These are phyloP conservation scores for Pelobates fuscus DNA, from an alignment of 2,113 vertebrate genomes.

Conservation along the genomic window DNA sequence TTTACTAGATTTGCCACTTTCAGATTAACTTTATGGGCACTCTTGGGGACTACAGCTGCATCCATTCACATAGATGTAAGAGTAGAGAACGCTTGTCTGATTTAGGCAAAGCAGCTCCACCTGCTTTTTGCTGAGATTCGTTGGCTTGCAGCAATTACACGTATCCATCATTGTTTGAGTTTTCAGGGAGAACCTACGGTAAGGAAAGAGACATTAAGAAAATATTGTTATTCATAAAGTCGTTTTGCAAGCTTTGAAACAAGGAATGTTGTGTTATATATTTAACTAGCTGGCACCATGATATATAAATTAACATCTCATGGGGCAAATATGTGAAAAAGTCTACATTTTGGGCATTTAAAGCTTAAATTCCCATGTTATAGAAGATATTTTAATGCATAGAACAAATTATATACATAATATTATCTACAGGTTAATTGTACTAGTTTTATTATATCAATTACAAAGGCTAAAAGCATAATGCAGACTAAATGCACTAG, in stretches of 20 bases:
- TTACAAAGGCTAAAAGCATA: too few relatives aligned
- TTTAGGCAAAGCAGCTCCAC: background rate
- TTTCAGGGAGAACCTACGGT: background rate
- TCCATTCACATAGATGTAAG: background rate
- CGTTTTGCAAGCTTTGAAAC: background rate
- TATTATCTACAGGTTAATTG: too few relatives aligned
- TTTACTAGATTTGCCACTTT: background rate
- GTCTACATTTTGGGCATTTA: background rate
- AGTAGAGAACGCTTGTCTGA: background rate
- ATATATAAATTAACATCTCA: too few relatives aligned
- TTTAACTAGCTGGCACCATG: too few relatives aligned
- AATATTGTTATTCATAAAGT: background rate
- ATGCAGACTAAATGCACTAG: too few relatives aligned
- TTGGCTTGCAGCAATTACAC: conserved; percentile 20
- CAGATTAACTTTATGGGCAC: background rate
- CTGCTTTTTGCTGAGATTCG: background rate
- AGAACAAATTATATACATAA: too few relatives aligned
- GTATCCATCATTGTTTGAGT: background rate
- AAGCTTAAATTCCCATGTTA: too few relatives aligned
- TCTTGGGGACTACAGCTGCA: background rate
- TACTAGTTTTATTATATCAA: too few relatives aligned
- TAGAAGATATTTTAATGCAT: too few relatives aligned
- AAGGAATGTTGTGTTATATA: too few relatives aligned
- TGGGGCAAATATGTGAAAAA: too few relatives aligned
- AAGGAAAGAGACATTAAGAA: background rate